Conservation (phyloP, 2,797 vertebrate genomes). For the Tapera naevia region DNA sequence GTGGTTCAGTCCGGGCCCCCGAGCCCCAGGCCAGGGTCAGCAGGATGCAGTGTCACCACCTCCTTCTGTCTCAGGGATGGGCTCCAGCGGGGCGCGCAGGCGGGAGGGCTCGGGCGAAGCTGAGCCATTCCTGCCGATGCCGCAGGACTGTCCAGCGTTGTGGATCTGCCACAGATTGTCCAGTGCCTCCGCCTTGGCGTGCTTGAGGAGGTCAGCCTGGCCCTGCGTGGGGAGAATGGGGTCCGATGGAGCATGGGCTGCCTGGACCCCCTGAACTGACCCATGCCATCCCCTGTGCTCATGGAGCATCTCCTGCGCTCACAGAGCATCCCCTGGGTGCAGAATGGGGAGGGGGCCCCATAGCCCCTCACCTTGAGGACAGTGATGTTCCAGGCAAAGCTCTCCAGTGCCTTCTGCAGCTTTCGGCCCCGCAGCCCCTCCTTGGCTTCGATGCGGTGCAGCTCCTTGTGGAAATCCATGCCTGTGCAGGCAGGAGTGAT, state of each 20-base stretch:
- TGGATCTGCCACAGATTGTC: slow-evolving; percentile 92
- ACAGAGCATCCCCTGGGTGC: neutral
- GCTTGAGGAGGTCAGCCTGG: slow-evolving; percentile 91
- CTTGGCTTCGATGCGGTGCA: slow-evolving; percentile 87
- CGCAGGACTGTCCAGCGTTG: slow-evolving; percentile 89
- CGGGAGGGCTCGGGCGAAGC: slow-evolving; percentile 77
- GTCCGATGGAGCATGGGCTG: too few species aligned
- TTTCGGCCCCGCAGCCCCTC: slow-evolving; percentile 91
- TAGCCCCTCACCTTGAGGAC: slow-evolving; percentile 86
- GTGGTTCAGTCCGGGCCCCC: neutral
- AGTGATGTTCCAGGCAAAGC: slow-evolving; percentile 95
- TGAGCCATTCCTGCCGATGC: slow-evolving; percentile 85
- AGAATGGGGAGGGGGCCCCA: accelerated
- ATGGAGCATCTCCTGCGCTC: neutral
- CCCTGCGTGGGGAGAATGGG: slow-evolving; percentile 70
- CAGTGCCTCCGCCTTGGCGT: slow-evolving; percentile 87
- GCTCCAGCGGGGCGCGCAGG: slow-evolving; percentile 69
- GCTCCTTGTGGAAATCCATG: slow-evolving; percentile 90
- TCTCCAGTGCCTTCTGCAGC: slow-evolving; percentile 92
- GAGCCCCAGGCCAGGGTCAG: slow-evolving; percentile 72
- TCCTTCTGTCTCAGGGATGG: slow-evolving; percentile 79
- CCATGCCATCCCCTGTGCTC: neutral
- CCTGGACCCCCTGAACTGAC: neutral
- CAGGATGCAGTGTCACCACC: slow-evolving; percentile 68
- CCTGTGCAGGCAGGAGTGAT: slow-evolving; percentile 56